Evolutionary conservation across 2,797 vertebrate genomes (phyloP).

Genomic region (Acridotheres tristis): DNA sequence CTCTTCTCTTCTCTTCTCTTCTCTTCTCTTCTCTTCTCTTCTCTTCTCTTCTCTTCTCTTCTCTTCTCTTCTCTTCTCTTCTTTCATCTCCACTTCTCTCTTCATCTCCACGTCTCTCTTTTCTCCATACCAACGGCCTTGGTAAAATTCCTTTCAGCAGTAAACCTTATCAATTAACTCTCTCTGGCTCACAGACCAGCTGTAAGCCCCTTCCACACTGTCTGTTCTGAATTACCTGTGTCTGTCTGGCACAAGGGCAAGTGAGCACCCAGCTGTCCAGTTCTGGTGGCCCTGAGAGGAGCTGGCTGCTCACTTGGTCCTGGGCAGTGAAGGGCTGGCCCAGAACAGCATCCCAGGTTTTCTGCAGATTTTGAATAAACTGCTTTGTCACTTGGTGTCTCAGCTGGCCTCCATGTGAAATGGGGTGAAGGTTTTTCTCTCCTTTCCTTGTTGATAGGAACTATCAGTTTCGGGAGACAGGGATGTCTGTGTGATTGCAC

Average conservation of each 20-base stretch:
- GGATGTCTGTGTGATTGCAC: not conserved
- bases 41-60: too few species aligned
- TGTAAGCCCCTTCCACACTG: too few species aligned
- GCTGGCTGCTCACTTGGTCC: not conserved
- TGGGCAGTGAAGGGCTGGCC: not conserved
- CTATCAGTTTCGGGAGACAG: not conserved
- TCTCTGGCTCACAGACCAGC: too few species aligned
- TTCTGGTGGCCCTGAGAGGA: not conserved
- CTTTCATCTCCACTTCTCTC: too few species aligned
- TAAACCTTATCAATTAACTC: too few species aligned
- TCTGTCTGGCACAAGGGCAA: not conserved
- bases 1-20: too few species aligned
- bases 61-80: too few species aligned
- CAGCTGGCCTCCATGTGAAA: not conserved
- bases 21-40: too few species aligned
- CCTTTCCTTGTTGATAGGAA: not conserved
- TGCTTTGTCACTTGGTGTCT: not conserved
- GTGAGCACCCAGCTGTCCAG: not conserved
- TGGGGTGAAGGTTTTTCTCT: not conserved
- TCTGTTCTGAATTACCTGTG: not conserved
- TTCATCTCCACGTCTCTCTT: too few species aligned
- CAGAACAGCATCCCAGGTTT: not conserved
- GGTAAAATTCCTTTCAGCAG: too few species aligned
- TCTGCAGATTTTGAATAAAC: not conserved
- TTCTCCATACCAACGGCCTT: too few species aligned